Evolutionary conservation across 2,888 invertebrate genomes (phyloP), one percentile per base, ranked within the genome.

Genomic region (Notodonta dromedarius): DNA sequence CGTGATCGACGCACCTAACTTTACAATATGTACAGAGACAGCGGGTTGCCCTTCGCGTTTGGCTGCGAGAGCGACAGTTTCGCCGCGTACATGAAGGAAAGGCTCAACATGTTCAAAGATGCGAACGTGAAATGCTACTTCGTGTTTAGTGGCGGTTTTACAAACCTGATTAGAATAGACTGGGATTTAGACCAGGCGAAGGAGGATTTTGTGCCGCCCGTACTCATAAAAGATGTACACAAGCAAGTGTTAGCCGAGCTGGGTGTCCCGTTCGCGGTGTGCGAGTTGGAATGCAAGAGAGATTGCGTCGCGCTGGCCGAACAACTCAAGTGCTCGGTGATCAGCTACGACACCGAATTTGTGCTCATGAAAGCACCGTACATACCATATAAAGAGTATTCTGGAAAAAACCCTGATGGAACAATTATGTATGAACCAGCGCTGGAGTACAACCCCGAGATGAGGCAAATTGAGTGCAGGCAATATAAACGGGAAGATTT

Each of bases 131-230:
- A 70, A 58, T 85, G 84, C 52, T 78, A 76, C 58, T 67, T 83
- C 42, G 58, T 87, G 16, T 77, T 87, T 50, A 81, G 86, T 73
- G 83, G 85, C 4, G 81, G 84, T n/a, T n/a, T n/a, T n/a, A n/a
- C n/a, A 0, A 72, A 80, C 44, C 16, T 59, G 14, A 63, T 78
- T 16, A 60, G 2, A 35, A 61, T 46, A 42, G 9, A 42, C 4
- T 9, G 9, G 42, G 9, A 42, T 9, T n/a, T n/a, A n/a, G n/a
- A n/a, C n/a, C n/a, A 35, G 35, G 35, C 7, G 7, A 11, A 3
- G 3, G 42, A 42, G 9, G 14, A 9, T 14, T 56, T 48, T 14
- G 40, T 66, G 5, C 4, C 42, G 9, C 84, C 85, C 5, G 13
- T 79, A 7, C 69, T 85, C 8, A 63, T 68, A 59, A 80, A 73